Base-by-base conservation (phyloP, 1,140 invertebrate species). In the Tetramorium simillimum region DNA sequence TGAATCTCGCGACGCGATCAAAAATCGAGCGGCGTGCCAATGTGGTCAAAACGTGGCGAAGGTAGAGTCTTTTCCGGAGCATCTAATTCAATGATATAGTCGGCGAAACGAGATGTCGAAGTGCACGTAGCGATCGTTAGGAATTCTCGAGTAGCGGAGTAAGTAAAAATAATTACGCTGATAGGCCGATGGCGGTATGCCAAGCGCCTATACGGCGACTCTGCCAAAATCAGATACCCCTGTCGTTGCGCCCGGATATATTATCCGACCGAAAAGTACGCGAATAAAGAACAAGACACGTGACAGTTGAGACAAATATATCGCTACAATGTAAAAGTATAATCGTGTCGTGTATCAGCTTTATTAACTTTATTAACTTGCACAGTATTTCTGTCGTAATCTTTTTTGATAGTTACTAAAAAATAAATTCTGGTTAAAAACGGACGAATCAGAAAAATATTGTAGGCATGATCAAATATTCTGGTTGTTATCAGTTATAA, bases 141-240 rank as follows among this genome's bases (percentile, higher is more conserved):
- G 69, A 58, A 56, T 24, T 24, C 40, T 69, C 43, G 24, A 72
- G 75, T 82, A 37, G 46, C 63, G 53, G 37, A n/a, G 24, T 40
- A 33, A 46, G 89, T 91, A 93, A 91, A 93, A 94, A 93, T 94
- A 94, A 94, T 94, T 94, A 93, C 89, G 89, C 81, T 93, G 93
- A 93, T 94, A 92, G 91, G 91, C 77, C 85, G 72, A 85, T 93
- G 93, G 93, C 93, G 65, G 5, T 7, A 10, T 70, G 93, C 93
- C 93, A 94, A 88, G 63, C 51, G 81, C 72, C 37, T 75, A 72
- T 72, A 81, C 77, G 84, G 69, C 33, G 75, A 63, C 51, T 73
- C 88, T 92, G 92, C 92, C 91, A 93, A 91, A 93, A 93, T 93
- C 94, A 92, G 93, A 94, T 94, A 92, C 33, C 88, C 75, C 90